Base-by-base conservation (phyloP, 2,797 vertebrate genomes). In the Philypnodon macrostomus region DNA sequence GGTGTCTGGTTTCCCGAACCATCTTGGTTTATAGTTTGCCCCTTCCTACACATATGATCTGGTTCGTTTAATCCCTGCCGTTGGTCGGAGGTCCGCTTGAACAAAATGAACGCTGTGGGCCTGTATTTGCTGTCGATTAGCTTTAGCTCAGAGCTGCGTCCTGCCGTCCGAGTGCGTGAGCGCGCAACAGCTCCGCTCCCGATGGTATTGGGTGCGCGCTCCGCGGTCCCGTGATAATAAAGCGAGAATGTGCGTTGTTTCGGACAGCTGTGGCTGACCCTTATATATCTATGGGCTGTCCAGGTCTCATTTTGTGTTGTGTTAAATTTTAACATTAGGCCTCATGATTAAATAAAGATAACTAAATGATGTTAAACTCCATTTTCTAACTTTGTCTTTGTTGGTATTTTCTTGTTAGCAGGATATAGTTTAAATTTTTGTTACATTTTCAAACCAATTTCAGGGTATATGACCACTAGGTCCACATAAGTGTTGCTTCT, bases 1-100 rank as follows among this genome's bases (percentile, higher is more conserved):
- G 94, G 90, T 98, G 95, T 91, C 96, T 95, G 92, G 95, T 97
- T 92, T 98, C 96, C 92, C 96, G 95, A 87, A 97, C 95, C 96
- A 98, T 98, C 86, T 86, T 98, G 92, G 79, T 80, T 56, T 69
- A 70, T 63, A 60, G 71, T 77, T 67, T 18, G 46, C 87, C 81
- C 80, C 73, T 76, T 85, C 80, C 87, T 77, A 79, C 89, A 86
- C 89, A 90, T 87, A 88, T 73, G 87, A 84, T 85, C 80, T 51
- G 18, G 62, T 81, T 76, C 83, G 85, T 85, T 83, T 83, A 84
- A 77, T 84, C 81, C 73, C 80, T 65, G 80, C 80, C 79, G 85
- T 79, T 77, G 85, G 84, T 81, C 71, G 81, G 75, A 80, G 74
- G 63, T 87, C 83, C 79, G 82, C 77, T 71, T 83, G 67, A 71